Evolutionary conservation across 2,113 vertebrate genomes (phyloP).

Genomic region (Cyphotilapia sp.): DNA sequence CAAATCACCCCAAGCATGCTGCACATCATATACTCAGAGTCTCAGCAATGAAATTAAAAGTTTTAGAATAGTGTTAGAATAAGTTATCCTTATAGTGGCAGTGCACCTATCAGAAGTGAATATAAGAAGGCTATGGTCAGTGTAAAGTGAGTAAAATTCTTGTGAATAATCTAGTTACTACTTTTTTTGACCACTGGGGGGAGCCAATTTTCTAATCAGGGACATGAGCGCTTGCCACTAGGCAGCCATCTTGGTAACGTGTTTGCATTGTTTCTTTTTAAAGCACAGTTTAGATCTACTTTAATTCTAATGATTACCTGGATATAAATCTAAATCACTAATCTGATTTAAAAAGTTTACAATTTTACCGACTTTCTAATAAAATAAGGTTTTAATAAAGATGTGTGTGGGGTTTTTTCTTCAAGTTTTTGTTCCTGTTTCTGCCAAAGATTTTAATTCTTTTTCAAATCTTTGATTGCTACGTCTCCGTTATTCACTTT

Average conservation of each 20-base stretch:
- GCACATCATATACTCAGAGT: neutral
- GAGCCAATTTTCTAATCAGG: neutral
- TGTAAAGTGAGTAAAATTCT: neutral
- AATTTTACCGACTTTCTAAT: neutral
- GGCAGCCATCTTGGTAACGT: neutral
- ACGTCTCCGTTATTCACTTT: neutral
- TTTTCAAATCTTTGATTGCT: neutral
- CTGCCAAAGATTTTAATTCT: neutral
- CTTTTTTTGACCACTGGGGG: neutral
- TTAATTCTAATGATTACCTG: neutral
- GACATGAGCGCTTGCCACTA: neutral
- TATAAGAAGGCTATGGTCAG: accelerated
- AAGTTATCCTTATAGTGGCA: neutral
- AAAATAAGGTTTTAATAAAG: neutral
- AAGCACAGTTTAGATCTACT: neutral
- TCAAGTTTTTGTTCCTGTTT: neutral
- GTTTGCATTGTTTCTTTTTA: neutral
- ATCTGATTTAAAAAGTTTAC: neutral
- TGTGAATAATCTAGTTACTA: neutral
- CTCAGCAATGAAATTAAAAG: neutral
- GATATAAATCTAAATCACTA: neutral
- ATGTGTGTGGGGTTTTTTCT: neutral
- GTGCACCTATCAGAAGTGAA: neutral
- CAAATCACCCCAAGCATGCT: neutral
- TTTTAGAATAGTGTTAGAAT: neutral